These are phyloP conservation scores for Lophotis ruficrista DNA, from an alignment of 2,113 vertebrate species.

Conservation along the genomic window DNA sequence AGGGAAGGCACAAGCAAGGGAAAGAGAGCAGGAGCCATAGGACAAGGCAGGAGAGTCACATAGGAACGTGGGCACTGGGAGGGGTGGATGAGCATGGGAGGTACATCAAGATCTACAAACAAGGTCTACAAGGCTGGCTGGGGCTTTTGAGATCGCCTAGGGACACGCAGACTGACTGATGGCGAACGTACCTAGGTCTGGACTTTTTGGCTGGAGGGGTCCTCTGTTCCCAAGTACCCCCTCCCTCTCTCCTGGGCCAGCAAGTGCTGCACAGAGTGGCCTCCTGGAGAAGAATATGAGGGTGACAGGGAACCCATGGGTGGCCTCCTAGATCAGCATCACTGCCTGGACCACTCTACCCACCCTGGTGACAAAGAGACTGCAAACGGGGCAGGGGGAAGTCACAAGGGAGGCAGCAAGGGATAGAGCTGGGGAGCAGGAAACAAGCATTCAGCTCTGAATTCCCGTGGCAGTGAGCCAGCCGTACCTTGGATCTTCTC, in stretches of 20 bases:
- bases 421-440: background rate
- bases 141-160: background rate
- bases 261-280: background rate
- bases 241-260: background rate
- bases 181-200: background rate
- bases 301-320: background rate
- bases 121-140: background rate
- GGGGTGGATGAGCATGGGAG: background rate
- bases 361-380: background rate
- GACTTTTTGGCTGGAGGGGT: background rate
- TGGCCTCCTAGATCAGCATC: background rate
- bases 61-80: background rate
- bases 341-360: background rate
- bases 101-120: background rate
- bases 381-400: background rate
- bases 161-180: background rate
- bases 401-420: background rate
- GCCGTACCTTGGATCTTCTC: conserved; percentile 95
- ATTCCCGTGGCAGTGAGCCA: rapidly evolving
- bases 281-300: rapidly evolving
- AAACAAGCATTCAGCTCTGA: background rate
- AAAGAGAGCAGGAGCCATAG: background rate
- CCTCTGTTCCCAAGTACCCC: background rate
- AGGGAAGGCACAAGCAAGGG: background rate
- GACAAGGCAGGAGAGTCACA: background rate